Evolutionary conservation across 2,113 vertebrate species (phyloP).

Genomic region (Lethenteron camtschaticum): DNA sequence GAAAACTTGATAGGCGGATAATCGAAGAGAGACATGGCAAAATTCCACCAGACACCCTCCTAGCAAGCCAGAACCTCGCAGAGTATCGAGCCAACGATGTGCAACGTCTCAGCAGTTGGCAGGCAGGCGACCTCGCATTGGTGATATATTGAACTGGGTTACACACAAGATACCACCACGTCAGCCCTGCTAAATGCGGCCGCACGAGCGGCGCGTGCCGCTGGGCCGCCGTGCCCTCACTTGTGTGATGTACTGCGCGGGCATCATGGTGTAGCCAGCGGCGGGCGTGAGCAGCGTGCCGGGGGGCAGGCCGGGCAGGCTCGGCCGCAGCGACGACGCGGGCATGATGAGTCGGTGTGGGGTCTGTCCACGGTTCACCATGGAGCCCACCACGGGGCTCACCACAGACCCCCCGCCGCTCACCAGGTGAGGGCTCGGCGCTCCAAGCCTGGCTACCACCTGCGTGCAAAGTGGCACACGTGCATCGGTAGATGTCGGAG

Average conservation of each 20-base stretch:
- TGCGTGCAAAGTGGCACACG: conserved; percentile 14
- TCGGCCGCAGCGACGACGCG: conserved; percentile 76
- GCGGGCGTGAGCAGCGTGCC: conserved; percentile 76
- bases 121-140: neutral
- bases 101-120: too few species aligned
- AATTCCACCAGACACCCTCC: too few species aligned
- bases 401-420: too few species aligned
- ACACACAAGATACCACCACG: neutral
- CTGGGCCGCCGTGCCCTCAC: conserved; percentile 7
- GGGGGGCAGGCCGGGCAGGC: conserved; percentile 71
- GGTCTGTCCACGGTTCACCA: neutral
- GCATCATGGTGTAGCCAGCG: conserved; percentile 50
- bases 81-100: too few species aligned
- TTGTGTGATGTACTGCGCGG: conserved; percentile 74
- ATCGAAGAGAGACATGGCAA: too few species aligned
- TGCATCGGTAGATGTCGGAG: too few species aligned
- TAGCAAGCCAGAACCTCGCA: too few species aligned
- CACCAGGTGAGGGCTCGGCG: too few species aligned
- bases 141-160: neutral
- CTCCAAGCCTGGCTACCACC: conserved; percentile 65
- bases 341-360: conserved; percentile 84
- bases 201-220: neutral
- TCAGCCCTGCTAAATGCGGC: neutral
- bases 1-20: too few species aligned
- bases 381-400: too few species aligned